phyloP scores from a whole-genome alignment of 2,888 invertebrate species.

The Ligdia adustata region DNA sequence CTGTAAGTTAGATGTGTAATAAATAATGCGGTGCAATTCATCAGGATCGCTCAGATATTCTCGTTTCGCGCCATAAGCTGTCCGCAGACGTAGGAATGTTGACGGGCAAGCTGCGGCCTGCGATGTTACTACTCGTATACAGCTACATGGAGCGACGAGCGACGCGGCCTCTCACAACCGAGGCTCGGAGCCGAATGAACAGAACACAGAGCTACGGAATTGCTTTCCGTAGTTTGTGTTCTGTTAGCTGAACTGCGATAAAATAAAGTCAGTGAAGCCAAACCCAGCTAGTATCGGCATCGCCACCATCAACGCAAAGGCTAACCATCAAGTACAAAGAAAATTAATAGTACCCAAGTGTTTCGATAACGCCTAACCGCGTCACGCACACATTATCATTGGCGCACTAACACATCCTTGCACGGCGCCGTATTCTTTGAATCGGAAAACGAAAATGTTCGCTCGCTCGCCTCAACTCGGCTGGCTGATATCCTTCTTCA shows the following conservation, averaged over 20 bases:
- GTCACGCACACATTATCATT: slow-evolving; percentile 58
- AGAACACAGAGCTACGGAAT: slow-evolving; percentile 13
- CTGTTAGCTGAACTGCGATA: no score
- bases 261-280: slow-evolving; percentile 15
- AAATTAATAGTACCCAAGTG: slow-evolving; percentile 21
- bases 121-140: slow-evolving; percentile 61
- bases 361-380: slow-evolving; percentile 43
- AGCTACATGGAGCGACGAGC: slow-evolving; percentile 50
- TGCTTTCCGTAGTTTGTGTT: no score
- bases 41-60: slow-evolving; percentile 75
- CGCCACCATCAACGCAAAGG: slow-evolving; percentile 6
- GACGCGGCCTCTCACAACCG: slow-evolving; percentile 47
- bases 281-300: slow-evolving; percentile 9
- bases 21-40: slow-evolving; percentile 66
- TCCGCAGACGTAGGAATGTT: slow-evolving; percentile 68
- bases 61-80: slow-evolving; percentile 77
- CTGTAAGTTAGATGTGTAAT: slow-evolving; percentile 15
- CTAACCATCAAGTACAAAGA: slow-evolving; percentile 1
- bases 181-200: slow-evolving; percentile 60
- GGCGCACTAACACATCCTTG: slow-evolving; percentile 56
- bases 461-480: no score
- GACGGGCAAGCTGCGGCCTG: slow-evolving; percentile 69
- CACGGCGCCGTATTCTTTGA: slow-evolving; percentile 52
- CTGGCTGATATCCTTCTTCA: slow-evolving; percentile 66
- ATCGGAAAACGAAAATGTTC: slow-evolving; percentile 37